Evolutionary conservation across 2,113 vertebrate genomes (phyloP), one percentile per base, ranked within the genome.

Genomic region (Indicator maculatus): DNA sequence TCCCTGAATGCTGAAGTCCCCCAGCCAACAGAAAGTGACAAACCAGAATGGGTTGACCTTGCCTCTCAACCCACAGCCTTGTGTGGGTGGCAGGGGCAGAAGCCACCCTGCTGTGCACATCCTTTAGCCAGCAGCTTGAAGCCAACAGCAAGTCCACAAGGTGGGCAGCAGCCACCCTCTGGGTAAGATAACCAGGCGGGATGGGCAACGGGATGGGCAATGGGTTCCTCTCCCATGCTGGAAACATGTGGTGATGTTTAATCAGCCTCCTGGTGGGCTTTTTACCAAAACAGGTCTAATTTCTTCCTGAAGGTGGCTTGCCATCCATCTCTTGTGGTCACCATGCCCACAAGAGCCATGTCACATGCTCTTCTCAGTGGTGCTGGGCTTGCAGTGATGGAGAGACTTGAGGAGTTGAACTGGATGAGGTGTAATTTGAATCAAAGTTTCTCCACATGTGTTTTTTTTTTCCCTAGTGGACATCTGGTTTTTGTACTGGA

Each of bases 81-180:
- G 12, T 24, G 0, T 11, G 28, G 27, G 12, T 56, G 38, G 16
- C 56, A 74, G 50, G 7, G 16, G 8, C 50, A 90, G 52, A 83
- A 83, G 18, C 6, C 11, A 14, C 56, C 55, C 38, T 8, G 1
- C 27, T 56, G 30, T 33, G 16, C 31, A 11, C 0, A 0, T 70
- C 23, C 65, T 58, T 2, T 11, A 45, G 38, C 26, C 33, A 59
- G 53, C 70, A 45, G 8, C 41, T 52, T 33, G 41, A 83, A 70
- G 59, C 9, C 19, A 45, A 4, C 19, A 79, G 28, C 18, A 28
- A 36, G 4, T 7, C 36, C 44, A 11, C 3, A 11, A 28, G 5
- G 4, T 41, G 36, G 36, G 36, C 63, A 36, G 45, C 16, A 44
- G 36, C 52, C 45, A 73, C 23, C 17, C 6, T 60, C 23, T n/a